Percentiles rank a stretch among this genome's conserved stretches.
Evolutionary conservation across 2,113 vertebrate genomes (phyloP).

Genomic region (Synchiropus splendidus): DNA sequence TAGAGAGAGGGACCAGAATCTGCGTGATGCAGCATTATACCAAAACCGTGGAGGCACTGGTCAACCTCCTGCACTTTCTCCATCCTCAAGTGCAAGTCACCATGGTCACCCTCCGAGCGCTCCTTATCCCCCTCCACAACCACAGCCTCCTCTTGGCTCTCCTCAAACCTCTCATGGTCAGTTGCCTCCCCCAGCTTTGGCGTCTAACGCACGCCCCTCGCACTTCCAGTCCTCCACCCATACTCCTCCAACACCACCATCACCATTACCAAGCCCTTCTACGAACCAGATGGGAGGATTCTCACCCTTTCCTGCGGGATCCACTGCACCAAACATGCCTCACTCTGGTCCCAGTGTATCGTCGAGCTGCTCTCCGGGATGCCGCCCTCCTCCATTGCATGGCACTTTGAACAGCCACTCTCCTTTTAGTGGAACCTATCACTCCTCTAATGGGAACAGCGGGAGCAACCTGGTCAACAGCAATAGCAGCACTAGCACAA

Average conservation of each 20-base stretch:
- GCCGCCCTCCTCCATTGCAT: conserved; percentile 64
- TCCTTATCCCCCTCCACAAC: conserved; percentile 51
- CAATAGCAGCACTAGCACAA: conserved; percentile 54
- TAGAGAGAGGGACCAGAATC: conserved; percentile 57
- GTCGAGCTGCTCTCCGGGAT: conserved; percentile 63
- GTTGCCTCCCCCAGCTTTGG: conserved; percentile 56
- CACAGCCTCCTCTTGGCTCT: conserved; percentile 36
- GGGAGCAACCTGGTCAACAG: conserved; percentile 44
- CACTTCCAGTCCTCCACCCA: conserved; percentile 64
- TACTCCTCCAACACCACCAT: conserved; percentile 63
- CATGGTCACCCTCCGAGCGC: conserved; percentile 49
- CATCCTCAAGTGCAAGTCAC: conserved; percentile 57
- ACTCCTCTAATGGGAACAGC: conserved; percentile 60
- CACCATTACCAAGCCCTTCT: conserved; percentile 69
- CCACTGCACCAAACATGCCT: conserved; percentile 48
- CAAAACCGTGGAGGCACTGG: conserved; percentile 59
- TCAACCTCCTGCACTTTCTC: conserved; percentile 62
- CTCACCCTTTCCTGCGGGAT: conserved; percentile 56
- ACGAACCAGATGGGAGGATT: conserved; percentile 66
- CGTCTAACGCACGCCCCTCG: conserved; percentile 53
- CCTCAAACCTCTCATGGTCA: conserved; percentile 55
- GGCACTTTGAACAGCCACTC: conserved; percentile 66
- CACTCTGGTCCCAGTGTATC: conserved; percentile 50
- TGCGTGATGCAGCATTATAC: conserved; percentile 56
- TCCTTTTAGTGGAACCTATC: conserved; percentile 62